Percentiles rank a stretch among this genome's conserved stretches.
phyloP scores from a whole-genome alignment of 2,113 vertebrate species.

The Phyllopteryx taeniolatus region DNA sequence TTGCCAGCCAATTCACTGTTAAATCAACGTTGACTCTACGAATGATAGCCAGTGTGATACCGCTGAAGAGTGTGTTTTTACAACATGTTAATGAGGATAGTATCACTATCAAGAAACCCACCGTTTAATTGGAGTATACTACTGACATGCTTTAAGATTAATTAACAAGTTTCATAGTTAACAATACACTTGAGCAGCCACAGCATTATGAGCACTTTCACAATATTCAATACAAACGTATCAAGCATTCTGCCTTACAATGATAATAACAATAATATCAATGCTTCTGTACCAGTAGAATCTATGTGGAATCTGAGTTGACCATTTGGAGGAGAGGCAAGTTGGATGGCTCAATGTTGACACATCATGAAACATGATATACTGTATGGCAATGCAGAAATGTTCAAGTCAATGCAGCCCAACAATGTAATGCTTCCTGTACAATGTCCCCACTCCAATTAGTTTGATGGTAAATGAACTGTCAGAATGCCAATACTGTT shows the following conservation, averaged over 20 bases:
- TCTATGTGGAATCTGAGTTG: not conserved
- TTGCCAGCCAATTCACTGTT: conserved; percentile 24
- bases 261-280: not conserved
- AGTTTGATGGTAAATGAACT: conserved; percentile 38
- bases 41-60: conserved; percentile 22
- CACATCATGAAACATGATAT: conserved; percentile 26
- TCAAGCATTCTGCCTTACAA: not conserved
- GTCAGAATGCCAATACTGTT: conserved; percentile 54
- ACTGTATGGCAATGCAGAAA: conserved; percentile 17
- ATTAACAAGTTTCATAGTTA: not conserved
- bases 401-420: conserved; percentile 47
- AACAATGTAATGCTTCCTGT: conserved; percentile 20
- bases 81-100: conserved; percentile 15
- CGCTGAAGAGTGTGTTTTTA: conserved; percentile 28
- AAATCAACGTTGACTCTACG: conserved; percentile 18
- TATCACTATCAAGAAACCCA: not conserved
- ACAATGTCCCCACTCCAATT: conserved; percentile 22
- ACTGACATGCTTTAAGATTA: not conserved
- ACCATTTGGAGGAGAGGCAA: conserved; percentile 42
- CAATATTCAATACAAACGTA: not conserved
- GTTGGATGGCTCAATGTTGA: conserved; percentile 47
- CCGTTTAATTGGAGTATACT: not conserved
- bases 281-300: conserved; percentile 22
- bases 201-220: not conserved
- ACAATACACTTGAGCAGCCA: not conserved